Evolutionary conservation across 2,888 invertebrate species (phyloP), one percentile per base, ranked within the genome.

Genomic region (Mimachlamys varia): DNA sequence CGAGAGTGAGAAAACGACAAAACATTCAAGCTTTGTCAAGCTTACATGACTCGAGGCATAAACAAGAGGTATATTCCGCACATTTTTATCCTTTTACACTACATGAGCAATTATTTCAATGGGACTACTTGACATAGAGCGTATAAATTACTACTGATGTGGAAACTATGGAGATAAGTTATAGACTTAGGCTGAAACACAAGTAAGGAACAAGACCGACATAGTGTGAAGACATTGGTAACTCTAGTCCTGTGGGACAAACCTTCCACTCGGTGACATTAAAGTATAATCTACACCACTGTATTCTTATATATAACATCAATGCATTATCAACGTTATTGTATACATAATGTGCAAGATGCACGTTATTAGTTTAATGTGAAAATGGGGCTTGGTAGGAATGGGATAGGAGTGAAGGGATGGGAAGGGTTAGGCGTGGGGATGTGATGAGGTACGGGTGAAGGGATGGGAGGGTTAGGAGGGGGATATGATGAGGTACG

Each of bases 21-120:
- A 76, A 33, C 76, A 27, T 33, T 76, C 76, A 76, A 22, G 76
- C 76, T 76, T 76, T 76, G 76, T 76, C 76, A 76, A 76, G 76
- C 76, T 27, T 76, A 76, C 76, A 76, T 76, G 76, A 76, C 76
- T 76, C 10, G 76, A 33, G 76, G 76, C 76, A 76, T 76, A 76
- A 76, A 76, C 76, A 33, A 76, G 76, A 76, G 0, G 33, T 76
- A 76, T 76, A 27, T 76, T 76, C 76, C 12, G 76, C 76, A 76
- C 76, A 76, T 76, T 76, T 76, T 76, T 76, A 76, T 76, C 76
- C 27, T 27, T 76, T 76, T 76, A 76, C 76, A 76, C 76, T 76
- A 27, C 76, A 22, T 33, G 76, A 76, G 76, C 76, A 76, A 76
- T 76, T 76, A 76, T 76, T 76, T 76, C 76, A 76, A 76, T 76